Evolutionary conservation across 1,140 invertebrate genomes (phyloP), one percentile per base, ranked within the genome.

Genomic region (Drosophila prosaltans): DNA sequence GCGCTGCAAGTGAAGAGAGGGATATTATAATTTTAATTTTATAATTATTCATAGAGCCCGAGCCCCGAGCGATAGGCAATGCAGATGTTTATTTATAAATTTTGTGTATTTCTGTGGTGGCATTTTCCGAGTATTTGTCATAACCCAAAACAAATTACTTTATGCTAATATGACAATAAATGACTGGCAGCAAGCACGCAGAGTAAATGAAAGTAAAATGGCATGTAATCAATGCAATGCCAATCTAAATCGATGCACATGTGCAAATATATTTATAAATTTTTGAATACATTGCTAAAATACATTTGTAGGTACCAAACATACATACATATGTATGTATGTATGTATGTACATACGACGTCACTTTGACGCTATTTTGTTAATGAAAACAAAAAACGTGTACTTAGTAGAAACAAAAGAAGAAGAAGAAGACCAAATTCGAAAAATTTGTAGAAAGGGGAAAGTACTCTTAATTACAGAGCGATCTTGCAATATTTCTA

Each of bases 1-100:
- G 92, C 98, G 95, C 98, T 99, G 94, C 68, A 96, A 96, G 43
- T 51, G 40, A 36, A 68, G 28, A 68, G 39, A 1, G 36, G 16
- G 16, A 16, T 16, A 58, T 70, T 65, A 51, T 48, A 76, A 77
- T 77, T 77, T n/a, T 3, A 24, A 59, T 39, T 59, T 59, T 39
- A 24, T 59, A 80, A 78, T 78, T 57, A 75, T 69, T 68, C 63
- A 57, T 48, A 63, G 65, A 75, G 61, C 55, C 30, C 11, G 11
- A 26, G 58, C 21, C 24, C 48, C 28, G 28, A 21, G 9, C 28
- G 16, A 54, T 66, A 64, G 55, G 36, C 67, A 78, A 51, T 51
- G 45, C 45, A 51, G 45, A 51, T 51, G 45, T 51, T 51, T 51
- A 51, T 51, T 51, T 51, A 10, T 51, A 51, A 51, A 48, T 26